Conservation (phyloP, 2,113 vertebrate species). For the Nothocercus nigrocapillus region DNA sequence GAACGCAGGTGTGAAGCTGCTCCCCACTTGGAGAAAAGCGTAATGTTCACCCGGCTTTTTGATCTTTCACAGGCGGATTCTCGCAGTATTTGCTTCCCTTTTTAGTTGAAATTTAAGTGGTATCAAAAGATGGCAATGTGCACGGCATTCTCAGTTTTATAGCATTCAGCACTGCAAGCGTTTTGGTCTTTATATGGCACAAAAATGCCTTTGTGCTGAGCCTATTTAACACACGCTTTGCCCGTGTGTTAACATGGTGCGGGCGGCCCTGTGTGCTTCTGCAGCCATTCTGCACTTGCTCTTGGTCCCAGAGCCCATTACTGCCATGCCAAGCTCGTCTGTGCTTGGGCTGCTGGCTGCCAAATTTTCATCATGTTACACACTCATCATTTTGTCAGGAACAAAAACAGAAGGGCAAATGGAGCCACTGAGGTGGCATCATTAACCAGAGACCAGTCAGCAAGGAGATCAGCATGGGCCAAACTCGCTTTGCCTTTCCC, state of each 20-base stretch:
- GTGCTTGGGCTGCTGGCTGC: background rate
- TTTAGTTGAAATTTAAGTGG: background rate
- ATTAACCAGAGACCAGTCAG: background rate
- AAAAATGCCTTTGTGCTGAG: background rate
- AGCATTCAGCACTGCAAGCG: background rate
- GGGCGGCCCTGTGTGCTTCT: background rate
- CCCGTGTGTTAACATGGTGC: background rate
- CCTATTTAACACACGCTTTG: background rate
- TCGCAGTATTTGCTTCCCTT: background rate
- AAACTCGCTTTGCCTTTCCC: background rate
- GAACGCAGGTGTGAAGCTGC: background rate
- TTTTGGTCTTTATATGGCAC: background rate
- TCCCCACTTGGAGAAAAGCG: background rate
- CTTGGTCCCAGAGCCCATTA: conserved; percentile 15
- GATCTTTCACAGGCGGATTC: conserved; percentile 47
- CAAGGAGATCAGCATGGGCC: background rate
- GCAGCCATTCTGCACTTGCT: background rate
- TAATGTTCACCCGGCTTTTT: background rate
- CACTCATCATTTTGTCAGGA: background rate
- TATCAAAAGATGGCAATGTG: background rate
- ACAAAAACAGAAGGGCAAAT: background rate
- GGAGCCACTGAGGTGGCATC: background rate
- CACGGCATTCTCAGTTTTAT: background rate
- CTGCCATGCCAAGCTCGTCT: background rate
- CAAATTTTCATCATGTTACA: background rate